Percentiles rank a stretch among this genome's conserved stretches.
These are phyloP conservation scores for Leucophenga varia DNA, from an alignment of 1,140 invertebrate species.

Conservation along the genomic window DNA sequence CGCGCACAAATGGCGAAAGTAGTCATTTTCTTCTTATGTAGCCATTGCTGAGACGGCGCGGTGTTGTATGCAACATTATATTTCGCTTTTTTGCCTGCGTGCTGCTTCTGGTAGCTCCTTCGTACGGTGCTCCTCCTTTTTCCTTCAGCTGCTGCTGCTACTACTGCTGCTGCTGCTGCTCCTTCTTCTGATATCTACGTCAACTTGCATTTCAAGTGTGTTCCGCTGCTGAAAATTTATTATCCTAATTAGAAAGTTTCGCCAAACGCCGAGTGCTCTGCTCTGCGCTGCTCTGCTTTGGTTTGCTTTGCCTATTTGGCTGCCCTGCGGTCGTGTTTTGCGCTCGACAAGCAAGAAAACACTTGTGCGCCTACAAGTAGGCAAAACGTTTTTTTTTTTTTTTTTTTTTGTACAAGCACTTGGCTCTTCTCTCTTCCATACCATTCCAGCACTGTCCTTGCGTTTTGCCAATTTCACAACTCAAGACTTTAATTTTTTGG, in stretches of 20 bases:
- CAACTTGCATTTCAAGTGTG: slow-evolving; percentile 21
- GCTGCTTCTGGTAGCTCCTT: background rate
- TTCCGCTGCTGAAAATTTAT: slow-evolving; percentile 39
- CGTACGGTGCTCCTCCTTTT: no score
- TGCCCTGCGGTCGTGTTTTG: slow-evolving; percentile 5
- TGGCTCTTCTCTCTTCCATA: no score
- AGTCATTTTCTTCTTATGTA: no score
- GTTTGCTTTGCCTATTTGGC: slow-evolving; percentile 1
- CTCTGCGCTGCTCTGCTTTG: background rate
- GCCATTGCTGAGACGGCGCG: slow-evolving; percentile 24
- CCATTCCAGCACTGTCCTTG: no score
- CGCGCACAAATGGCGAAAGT: no score
- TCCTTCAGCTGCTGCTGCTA: slow-evolving; percentile 4
- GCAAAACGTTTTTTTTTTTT: no score
- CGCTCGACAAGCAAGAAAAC: slow-evolving; percentile 3
- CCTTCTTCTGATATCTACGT: slow-evolving; percentile 14
- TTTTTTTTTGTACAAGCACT: no score
- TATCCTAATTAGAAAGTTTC: slow-evolving; percentile 55
- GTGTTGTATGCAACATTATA: no score
- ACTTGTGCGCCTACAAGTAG: slow-evolving; percentile 13
- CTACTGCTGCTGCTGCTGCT: slow-evolving; percentile 31
- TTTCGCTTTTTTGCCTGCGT: no score
- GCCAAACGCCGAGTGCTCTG: background rate
- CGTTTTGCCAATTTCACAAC: no score
- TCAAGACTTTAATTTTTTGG: slow-evolving; percentile 24